Percentiles rank a stretch among this genome's conserved stretches.
Conservation (phyloP, 2,113 vertebrate genomes). For the Gymnarchus niloticus region DNA sequence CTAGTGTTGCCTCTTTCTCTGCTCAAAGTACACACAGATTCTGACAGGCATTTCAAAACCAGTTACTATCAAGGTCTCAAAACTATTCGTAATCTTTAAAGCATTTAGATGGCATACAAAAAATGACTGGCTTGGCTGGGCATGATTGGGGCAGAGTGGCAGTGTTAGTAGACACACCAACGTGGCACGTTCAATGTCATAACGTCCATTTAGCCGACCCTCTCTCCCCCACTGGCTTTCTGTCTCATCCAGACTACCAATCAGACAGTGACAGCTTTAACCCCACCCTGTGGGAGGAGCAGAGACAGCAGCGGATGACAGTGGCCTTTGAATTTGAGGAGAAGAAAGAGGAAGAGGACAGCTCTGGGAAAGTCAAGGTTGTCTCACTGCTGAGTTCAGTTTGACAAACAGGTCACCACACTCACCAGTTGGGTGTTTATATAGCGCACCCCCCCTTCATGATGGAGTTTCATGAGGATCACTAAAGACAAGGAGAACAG, state of each 20-base stretch:
- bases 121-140: not conserved
- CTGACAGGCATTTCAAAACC: not conserved
- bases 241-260: constrained; percentile 78
- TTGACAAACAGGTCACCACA: not conserved
- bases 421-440: not conserved
- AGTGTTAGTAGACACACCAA: not conserved
- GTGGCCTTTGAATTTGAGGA: constrained; percentile 98
- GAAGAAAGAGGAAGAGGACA: constrained; percentile 93
- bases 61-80: not conserved
- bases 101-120: not conserved
- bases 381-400: constrained; percentile 25
- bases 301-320: constrained; percentile 96
- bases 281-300: constrained; percentile 95
- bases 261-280: constrained; percentile 98
- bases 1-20: not conserved
- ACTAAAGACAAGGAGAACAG: not conserved
- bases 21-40: not conserved
- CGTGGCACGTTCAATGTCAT: not conserved
- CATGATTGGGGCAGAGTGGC: not conserved
- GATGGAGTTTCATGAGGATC: not conserved
- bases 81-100: not conserved
- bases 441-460: not conserved
- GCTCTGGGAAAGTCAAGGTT: constrained; percentile 93
- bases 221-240: constrained; percentile 22
- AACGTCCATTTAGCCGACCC: not conserved